phyloP scores from a whole-genome alignment of 1,140 invertebrate genomes.

The Apolygus lucorum region DNA sequence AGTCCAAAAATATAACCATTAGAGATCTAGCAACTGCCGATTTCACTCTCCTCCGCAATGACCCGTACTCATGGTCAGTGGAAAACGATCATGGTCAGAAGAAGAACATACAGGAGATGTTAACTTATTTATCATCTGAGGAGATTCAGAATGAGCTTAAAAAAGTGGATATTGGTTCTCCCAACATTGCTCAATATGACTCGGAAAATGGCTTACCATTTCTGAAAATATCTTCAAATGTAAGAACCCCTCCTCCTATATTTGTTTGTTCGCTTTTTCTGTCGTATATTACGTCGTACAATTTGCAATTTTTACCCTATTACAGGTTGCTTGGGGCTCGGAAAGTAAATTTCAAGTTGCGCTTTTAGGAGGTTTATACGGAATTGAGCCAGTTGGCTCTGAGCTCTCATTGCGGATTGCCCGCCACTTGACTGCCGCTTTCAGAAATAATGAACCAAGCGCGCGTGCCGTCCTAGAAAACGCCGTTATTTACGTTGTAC shows the following conservation, averaged over 20 bases:
- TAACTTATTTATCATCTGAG: slow-evolving; percentile 50
- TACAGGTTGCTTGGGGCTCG: slow-evolving; percentile 45
- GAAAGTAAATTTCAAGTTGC: slow-evolving; percentile 72
- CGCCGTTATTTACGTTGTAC: slow-evolving; percentile 70
- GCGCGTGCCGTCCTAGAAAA: slow-evolving; percentile 56
- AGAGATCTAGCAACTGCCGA: slow-evolving; percentile 57
- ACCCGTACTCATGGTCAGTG: slow-evolving; percentile 67
- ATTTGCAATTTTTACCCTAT: too few relatives aligned
- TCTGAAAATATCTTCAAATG: slow-evolving; percentile 54
- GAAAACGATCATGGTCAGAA: slow-evolving; percentile 59
- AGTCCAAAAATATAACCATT: slow-evolving; percentile 53
- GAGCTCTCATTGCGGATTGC: slow-evolving; percentile 75
- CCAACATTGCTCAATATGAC: slow-evolving; percentile 50
- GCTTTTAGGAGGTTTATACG: slow-evolving; percentile 73
- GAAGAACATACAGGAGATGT: slow-evolving; percentile 43
- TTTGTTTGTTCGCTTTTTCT: neutral
- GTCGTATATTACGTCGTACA: neutral
- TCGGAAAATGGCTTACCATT: slow-evolving; percentile 49
- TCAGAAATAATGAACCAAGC: slow-evolving; percentile 52
- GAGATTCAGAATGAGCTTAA: slow-evolving; percentile 54
- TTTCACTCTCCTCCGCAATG: slow-evolving; percentile 67
- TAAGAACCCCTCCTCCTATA: slow-evolving; percentile 36
- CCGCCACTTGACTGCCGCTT: slow-evolving; percentile 66
- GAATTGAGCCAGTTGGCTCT: slow-evolving; percentile 70
- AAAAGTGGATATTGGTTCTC: slow-evolving; percentile 54